Evolutionary conservation across 37 sponge, comb jelly and placozoan genomes (phyloP).

Genomic region (Ephydatia muelleri): DNA sequence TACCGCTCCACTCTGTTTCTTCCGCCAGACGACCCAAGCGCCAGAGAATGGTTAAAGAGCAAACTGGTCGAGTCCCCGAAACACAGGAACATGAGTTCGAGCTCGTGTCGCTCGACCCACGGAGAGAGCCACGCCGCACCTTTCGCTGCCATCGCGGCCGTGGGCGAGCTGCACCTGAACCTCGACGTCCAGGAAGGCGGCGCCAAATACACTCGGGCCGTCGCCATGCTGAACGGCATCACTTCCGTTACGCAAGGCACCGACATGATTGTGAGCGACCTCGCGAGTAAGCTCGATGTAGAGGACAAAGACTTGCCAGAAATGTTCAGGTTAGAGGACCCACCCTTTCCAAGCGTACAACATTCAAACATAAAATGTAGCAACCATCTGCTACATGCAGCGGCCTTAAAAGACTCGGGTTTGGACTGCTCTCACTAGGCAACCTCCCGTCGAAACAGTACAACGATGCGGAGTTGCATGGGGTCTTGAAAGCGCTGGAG

Average conservation of each 20-base stretch:
- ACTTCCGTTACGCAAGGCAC: background rate
- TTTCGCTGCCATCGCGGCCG: constrained; percentile 12
- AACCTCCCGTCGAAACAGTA: background rate
- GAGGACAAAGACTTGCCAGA: background rate
- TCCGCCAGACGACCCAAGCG: background rate
- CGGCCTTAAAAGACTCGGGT: background rate
- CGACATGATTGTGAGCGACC: constrained; percentile 11
- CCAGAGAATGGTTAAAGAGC: background rate
- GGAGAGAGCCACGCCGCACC: background rate
- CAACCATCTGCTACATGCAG: background rate
- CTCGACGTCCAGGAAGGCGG: background rate
- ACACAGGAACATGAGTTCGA: background rate
- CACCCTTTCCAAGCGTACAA: background rate
- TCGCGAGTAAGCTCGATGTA: background rate
- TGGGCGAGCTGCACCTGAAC: constrained; percentile 23
- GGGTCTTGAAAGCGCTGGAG: constrained; percentile 20
- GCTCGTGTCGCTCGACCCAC: background rate
- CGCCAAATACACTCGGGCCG: background rate
- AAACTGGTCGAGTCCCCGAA: background rate
- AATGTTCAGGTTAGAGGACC: background rate
- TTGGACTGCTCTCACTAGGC: constrained; percentile 54
- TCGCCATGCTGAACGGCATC: background rate
- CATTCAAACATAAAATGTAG: background rate
- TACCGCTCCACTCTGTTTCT: background rate
- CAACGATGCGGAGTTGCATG: background rate